Evolutionary conservation across 2,113 vertebrate species (phyloP), one percentile per base, ranked within the genome.

Genomic region (Tringa solitaria): DNA sequence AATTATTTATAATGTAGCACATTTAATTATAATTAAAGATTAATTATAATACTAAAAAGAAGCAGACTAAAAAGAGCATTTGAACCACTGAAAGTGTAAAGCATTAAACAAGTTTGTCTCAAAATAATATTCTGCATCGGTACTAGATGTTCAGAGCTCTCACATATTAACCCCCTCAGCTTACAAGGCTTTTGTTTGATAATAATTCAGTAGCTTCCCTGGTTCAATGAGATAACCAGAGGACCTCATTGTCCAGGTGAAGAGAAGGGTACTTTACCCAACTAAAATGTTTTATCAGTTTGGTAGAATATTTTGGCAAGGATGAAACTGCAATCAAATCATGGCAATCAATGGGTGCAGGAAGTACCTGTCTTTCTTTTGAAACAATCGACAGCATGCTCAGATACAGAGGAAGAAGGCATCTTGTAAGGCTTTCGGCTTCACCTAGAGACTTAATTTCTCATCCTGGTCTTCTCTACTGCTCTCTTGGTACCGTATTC

Each of bases 1-100:
- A 81, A 87, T 69, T 77, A 87, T 87, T 94, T 87, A 59, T 81
- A 77, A 80, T 35, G 35, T 48, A 56, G 10, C 12, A 84, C 32
- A 80, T 80, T 87, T 87, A 89, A 73, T 86, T 84, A 77, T 59
- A 64, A 85, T 96, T 87, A 80, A 95, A 86, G 89, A 91, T 93
- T 93, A 86, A 91, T 56, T 59, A 53, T 9, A 57, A 57, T 26
- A 17, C 28, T 75, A n/a, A 53, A 82, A 79, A 83, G 26, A 60
- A 57, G 9, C 17, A 65, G 41, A 63, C 32, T 61, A 63, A 63
- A 93, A 89, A 87, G 43, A 85, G 4, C 41, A 74, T 57, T 24
- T 28, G 28, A 82, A 76, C 5, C 8, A 35, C 24, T 50, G 43
- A 35, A 84, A 53, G 11, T 37, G 27, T 48, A 53, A 63, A 74